These are phyloP conservation scores for Scaptomyza polygonia DNA, from an alignment of 2,888 invertebrate species.

Conservation along the genomic window DNA sequence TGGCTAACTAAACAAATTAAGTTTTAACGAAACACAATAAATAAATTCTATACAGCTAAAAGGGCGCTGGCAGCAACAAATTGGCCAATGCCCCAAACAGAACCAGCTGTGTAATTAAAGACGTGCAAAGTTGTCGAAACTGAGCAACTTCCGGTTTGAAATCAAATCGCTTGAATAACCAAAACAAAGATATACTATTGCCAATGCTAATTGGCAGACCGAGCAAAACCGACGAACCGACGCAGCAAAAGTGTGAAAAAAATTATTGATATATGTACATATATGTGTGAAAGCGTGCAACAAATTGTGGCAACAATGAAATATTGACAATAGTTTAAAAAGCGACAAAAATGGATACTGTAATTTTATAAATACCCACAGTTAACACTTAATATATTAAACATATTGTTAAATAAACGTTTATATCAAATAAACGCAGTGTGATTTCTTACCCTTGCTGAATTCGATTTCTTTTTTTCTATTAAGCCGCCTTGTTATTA, in stretches of 20 bases:
- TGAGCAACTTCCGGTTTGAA: conserved; percentile 63
- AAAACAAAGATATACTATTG: conserved; percentile 38
- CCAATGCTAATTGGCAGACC: conserved; percentile 73
- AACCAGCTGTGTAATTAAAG: conserved; percentile 42
- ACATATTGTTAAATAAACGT: background rate
- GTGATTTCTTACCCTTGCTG: background rate
- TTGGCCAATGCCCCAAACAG: conserved; percentile 26
- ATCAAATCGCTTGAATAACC: conserved; percentile 56
- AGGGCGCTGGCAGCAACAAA: conserved; percentile 28
- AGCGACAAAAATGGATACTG: conserved; percentile 20
- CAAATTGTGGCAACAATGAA: conserved; percentile 59
- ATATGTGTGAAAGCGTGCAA: conserved; percentile 67
- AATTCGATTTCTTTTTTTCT: background rate
- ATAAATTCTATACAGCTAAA: conserved; percentile 39
- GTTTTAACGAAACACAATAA: conserved; percentile 29
- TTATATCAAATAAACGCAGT: background rate
- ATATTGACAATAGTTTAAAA: conserved; percentile 64
- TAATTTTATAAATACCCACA: background rate
- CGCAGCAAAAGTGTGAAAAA: conserved; percentile 29
- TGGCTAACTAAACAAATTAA: conserved; percentile 26
- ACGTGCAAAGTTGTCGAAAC: conserved; percentile 69
- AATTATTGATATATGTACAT: conserved; percentile 59
- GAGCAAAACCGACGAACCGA: conserved; percentile 19
- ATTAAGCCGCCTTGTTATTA: background rate
- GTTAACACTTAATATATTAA: background rate